A percentile compares a stretch with the other conserved stretches of the same genome.
Conservation (phyloP, 2,888 invertebrate genomes). For the Glaucopsyche alexis region DNA sequence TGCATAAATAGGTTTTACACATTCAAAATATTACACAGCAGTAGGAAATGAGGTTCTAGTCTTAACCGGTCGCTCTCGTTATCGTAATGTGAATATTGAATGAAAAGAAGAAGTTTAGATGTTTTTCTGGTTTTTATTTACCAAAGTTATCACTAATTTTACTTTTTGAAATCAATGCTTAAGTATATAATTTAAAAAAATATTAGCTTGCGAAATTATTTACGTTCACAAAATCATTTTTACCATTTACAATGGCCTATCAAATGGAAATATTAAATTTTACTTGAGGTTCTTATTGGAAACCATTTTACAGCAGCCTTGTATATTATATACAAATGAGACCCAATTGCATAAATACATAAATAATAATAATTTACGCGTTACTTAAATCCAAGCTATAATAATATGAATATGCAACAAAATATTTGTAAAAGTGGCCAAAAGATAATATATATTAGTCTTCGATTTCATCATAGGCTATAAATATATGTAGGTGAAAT, state of each 20-base stretch:
- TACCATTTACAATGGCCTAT: not conserved
- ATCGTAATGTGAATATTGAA: not conserved
- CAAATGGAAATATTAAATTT: not conserved
- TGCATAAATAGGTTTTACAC: not conserved
- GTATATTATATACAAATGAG: not conserved
- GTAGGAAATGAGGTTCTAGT: not conserved
- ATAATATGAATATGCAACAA: conserved; percentile 5
- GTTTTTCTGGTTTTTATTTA: too few relatives aligned
- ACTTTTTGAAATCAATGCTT: too few relatives aligned
- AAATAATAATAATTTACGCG: not conserved
- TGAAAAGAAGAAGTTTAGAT: not conserved
- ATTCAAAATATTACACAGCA: not conserved
- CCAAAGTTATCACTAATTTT: too few relatives aligned
- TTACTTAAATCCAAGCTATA: not conserved
- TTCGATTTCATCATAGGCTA: too few relatives aligned
- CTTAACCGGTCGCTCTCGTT: not conserved
- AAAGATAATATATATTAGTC: not conserved
- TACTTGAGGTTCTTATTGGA: not conserved
- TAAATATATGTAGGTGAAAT: too few relatives aligned
- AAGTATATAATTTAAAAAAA: not conserved
- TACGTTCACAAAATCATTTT: not conserved
- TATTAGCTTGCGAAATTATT: not conserved
- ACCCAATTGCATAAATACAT: conserved; percentile 8
- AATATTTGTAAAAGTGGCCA: not conserved
- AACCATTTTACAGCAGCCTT: not conserved